Percentiles rank a stretch among this genome's conserved stretches.
Conservation (phyloP, 2,888 invertebrate genomes). For the Drosophila affinis region DNA sequence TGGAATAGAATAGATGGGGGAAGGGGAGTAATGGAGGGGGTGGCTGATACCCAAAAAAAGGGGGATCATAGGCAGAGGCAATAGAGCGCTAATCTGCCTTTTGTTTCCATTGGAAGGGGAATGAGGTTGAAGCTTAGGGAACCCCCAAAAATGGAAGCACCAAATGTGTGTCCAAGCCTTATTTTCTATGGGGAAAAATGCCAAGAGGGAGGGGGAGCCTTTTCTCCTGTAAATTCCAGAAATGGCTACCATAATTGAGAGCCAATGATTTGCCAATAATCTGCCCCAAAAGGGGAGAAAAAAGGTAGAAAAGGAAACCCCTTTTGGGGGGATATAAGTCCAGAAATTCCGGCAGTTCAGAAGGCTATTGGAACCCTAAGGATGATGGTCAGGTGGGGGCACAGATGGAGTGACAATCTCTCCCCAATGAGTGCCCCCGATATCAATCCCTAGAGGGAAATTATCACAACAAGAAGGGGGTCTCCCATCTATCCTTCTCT, state of each 20-base stretch:
- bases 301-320: not conserved
- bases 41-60: not conserved
- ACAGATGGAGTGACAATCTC: not conserved
- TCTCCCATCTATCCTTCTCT: not conserved
- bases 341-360: not conserved
- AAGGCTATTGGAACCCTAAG: fast-evolving
- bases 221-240: too few relatives aligned
- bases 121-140: not conserved
- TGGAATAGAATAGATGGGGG: not conserved
- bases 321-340: not conserved
- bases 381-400: not conserved
- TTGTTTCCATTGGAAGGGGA: too few relatives aligned
- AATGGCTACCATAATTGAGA: too few relatives aligned
- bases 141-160: not conserved
- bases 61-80: not conserved
- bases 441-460: not conserved
- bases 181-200: not conserved
- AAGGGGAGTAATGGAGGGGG: too few relatives aligned
- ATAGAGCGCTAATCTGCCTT: not conserved
- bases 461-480: not conserved
- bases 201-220: not conserved
- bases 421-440: not conserved
- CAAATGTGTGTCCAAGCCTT: not conserved
- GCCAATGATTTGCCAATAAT: not conserved
- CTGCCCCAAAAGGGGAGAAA: not conserved